Percentiles rank a stretch among this genome's conserved stretches.
Conservation (phyloP, 2,888 invertebrate genomes). For the Ormyrus rosae region DNA sequence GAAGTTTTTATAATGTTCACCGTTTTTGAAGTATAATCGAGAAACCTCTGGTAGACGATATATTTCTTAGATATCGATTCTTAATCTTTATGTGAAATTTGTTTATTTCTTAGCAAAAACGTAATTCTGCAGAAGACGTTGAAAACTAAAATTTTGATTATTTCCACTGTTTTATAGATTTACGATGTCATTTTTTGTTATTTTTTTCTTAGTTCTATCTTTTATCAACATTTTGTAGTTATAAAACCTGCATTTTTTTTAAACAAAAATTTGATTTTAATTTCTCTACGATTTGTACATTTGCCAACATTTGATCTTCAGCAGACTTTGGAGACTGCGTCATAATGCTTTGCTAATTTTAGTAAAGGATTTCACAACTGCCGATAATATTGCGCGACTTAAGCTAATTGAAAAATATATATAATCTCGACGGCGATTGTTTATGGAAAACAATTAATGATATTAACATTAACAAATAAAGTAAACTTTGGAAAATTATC, state of each 20-base stretch:
- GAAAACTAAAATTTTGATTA: not conserved
- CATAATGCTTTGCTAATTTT: constrained; percentile 43
- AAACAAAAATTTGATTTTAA: no score
- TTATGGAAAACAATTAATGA: constrained; percentile 56
- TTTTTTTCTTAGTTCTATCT: not conserved
- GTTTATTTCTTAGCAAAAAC: constrained; percentile 33
- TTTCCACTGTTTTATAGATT: not conserved
- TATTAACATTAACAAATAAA: constrained; percentile 42
- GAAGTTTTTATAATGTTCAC: no score
- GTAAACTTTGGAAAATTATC: constrained; percentile 11
- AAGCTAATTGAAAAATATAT: constrained; percentile 63
- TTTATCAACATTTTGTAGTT: not conserved
- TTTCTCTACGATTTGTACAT: not conserved
- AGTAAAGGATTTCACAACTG: constrained; percentile 54
- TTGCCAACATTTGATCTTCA: not conserved
- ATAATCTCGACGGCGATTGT: constrained; percentile 58
- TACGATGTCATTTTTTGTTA: not conserved
- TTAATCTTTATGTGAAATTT: constrained; percentile 32
- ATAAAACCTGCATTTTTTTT: no score
- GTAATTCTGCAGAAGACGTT: not conserved
- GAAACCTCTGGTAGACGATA: constrained; percentile 27
- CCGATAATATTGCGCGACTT: constrained; percentile 56
- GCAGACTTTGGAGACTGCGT: not conserved
- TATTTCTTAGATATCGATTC: constrained; percentile 8
- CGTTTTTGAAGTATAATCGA: constrained; percentile 2